These are phyloP conservation scores for silkworm (Bombyx mori) DNA, from an alignment of 1,140 invertebrate species.

Conservation along the genomic window ASM3026992v2 NC_085130.1:12650501-12651000, in stretches of 20 bases:
- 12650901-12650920: not conserved
- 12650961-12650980: too few species aligned
- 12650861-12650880: not conserved
- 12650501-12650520: too few species aligned
- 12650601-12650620: not conserved
- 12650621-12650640: not conserved
- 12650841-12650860: conserved; percentile 11
- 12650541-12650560: not conserved
- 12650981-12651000: too few species aligned
- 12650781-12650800: conserved; percentile 10
- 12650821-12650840: conserved; percentile 14
- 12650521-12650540: too few species aligned
- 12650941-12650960: too few species aligned
- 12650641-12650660: not conserved
- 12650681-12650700: not conserved
- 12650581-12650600: not conserved
- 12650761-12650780: conserved; percentile 14
- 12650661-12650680: too few species aligned
- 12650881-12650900: not conserved
- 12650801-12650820: conserved; percentile 14
- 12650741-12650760: conserved; percentile 14
- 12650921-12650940: not conserved
- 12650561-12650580: not conserved
- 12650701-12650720: conserved; percentile 11
- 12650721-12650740: conserved; percentile 25